Percentiles rank a stretch among this genome's conserved stretches.
Conservation (phyloP, 2,888 invertebrate species). For the Leptinotarsa rubiginosa region DNA sequence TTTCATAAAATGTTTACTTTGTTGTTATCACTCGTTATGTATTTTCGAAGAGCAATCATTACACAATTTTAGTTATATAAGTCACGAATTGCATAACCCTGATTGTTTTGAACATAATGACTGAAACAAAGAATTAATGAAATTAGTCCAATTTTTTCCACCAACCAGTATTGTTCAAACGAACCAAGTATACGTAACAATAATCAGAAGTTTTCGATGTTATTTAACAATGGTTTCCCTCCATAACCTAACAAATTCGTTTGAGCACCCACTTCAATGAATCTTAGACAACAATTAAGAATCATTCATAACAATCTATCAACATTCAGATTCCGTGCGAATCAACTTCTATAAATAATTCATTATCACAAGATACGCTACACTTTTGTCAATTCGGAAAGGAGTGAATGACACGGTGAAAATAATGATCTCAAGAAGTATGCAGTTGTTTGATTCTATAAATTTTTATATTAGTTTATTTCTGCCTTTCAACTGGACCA, state of each 20-base stretch:
- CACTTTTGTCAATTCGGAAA: too few relatives aligned
- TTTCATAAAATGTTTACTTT: too few relatives aligned
- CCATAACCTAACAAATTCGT: neutral
- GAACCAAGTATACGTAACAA: slow-evolving; percentile 2
- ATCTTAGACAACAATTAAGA: neutral
- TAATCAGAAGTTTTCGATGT: neutral
- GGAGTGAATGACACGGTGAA: too few relatives aligned
- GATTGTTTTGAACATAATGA: neutral
- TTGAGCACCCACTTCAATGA: neutral
- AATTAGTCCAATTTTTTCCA: slow-evolving; percentile 6
- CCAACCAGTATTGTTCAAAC: neutral
- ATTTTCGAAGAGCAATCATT: too few relatives aligned
- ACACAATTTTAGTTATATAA: neutral
- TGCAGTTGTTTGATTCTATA: too few relatives aligned
- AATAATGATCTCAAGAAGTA: too few relatives aligned
- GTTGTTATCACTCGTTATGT: too few relatives aligned
- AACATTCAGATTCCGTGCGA: neutral
- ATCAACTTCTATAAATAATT: neutral
- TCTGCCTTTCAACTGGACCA: too few relatives aligned
- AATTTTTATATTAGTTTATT: too few relatives aligned
- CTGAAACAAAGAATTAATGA: neutral
- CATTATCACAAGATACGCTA: too few relatives aligned
- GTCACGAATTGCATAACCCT: neutral
- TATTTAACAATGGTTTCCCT: neutral
- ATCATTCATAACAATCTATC: neutral